phyloP scores from a whole-genome alignment of 2,888 invertebrate genomes.

The Odiellus spinosus region DNA sequence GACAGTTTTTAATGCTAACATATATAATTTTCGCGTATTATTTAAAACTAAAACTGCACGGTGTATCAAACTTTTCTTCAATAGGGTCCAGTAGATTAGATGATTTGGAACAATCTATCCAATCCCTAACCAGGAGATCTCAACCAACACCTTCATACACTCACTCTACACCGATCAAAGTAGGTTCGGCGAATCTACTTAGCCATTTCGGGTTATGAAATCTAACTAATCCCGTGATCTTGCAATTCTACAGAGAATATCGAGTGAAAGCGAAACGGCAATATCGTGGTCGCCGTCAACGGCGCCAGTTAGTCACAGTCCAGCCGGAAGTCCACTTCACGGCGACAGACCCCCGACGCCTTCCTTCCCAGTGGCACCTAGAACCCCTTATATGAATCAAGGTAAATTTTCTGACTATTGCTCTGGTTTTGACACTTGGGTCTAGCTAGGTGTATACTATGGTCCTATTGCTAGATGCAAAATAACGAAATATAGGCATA shows the following conservation, averaged over 20 bases:
- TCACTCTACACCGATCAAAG: conserved; percentile 16
- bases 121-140: conserved; percentile 10
- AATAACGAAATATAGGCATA: no score
- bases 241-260: no score
- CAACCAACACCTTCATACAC: conserved; percentile 9
- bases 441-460: no score
- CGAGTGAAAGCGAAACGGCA: no score
- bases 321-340: conserved; percentile 15
- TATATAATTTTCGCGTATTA: no score
- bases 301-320: conserved; percentile 17
- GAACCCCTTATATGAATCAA: conserved; percentile 70
- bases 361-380: conserved; percentile 78
- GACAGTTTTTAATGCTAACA: no score
- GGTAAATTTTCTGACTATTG: no score
- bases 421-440: no score
- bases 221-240: conserved; percentile 2
- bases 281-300: conserved; percentile 18
- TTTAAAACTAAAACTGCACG: no score
- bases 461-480: no score
- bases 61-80: no score
- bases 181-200: conserved; percentile 2
- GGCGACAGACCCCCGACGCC: conserved; percentile 56
- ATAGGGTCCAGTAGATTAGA: conserved; percentile 14
- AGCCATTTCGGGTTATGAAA: conserved; percentile 4
- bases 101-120: conserved; percentile 19